These are phyloP conservation scores for Eptatretus atami DNA, from an alignment of 2,797 vertebrate species.

Conservation along the genomic window DNA sequence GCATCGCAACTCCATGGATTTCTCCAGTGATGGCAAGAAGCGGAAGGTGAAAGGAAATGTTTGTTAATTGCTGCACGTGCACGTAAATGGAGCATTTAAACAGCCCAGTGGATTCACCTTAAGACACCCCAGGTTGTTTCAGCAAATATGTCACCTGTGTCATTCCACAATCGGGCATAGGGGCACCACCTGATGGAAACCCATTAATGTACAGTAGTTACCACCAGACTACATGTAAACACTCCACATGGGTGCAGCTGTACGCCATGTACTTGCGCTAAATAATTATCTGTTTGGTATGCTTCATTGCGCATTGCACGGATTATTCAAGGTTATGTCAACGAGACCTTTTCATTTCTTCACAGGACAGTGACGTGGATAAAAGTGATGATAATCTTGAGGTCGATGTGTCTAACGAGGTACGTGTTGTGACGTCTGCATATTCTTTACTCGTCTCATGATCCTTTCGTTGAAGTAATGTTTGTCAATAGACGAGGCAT, in stretches of 20 bases:
- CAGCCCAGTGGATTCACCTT: neutral
- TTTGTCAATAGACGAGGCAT: slow-evolving; percentile 6
- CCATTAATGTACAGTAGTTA: too few species aligned
- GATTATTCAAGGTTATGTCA: neutral
- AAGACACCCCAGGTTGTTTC: too few species aligned
- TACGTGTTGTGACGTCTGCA: slow-evolving; percentile 12
- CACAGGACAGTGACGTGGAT: slow-evolving; percentile 37
- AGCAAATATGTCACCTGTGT: too few species aligned
- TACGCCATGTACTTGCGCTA: neutral
- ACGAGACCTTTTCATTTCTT: slow-evolving; percentile 9
- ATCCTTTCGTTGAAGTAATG: slow-evolving; percentile 10
- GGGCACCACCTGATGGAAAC: too few species aligned
- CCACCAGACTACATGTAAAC: too few species aligned
- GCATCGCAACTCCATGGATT: slow-evolving; percentile 33
- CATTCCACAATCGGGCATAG: too few species aligned
- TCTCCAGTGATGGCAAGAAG: slow-evolving; percentile 32
- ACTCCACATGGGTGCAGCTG: neutral
- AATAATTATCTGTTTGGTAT: slow-evolving; percentile 8
- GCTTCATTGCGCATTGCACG: neutral
- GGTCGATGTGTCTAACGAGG: slow-evolving; percentile 43
- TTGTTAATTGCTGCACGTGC: slow-evolving; percentile 31
- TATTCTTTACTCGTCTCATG: slow-evolving; percentile 9
- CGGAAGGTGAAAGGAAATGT: slow-evolving; percentile 40
- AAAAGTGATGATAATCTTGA: slow-evolving; percentile 44
- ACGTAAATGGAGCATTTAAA: slow-evolving; percentile 12